phyloP scores from a whole-genome alignment of 1,140 invertebrate genomes.

The Sycobia sp. region DNA sequence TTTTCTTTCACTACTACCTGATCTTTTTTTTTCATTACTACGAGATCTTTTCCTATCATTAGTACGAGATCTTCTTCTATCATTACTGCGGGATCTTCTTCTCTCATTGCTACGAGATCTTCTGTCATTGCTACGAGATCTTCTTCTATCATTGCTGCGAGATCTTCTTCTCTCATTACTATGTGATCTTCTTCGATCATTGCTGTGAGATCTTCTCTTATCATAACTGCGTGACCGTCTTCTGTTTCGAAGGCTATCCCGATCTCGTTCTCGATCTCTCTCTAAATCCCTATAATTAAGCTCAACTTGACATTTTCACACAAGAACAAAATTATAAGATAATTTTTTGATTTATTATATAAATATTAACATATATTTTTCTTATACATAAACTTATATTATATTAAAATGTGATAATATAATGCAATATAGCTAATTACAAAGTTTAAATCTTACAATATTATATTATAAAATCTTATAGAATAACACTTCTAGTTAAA shows the following conservation, averaged over 20 bases:
- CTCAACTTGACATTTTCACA: slow-evolving; percentile 38
- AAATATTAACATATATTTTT: neutral
- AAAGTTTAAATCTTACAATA: too few relatives aligned
- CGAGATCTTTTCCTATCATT: slow-evolving; percentile 39
- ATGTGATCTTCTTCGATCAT: slow-evolving; percentile 59
- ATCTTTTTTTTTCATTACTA: slow-evolving; percentile 36
- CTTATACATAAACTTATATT: neutral
- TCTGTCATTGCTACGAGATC: too few relatives aligned
- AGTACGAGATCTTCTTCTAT: slow-evolving; percentile 22
- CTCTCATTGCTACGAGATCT: too few relatives aligned
- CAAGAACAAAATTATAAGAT: slow-evolving; percentile 6
- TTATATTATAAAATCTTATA: too few relatives aligned
- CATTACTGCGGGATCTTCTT: neutral
- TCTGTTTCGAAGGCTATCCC: slow-evolving; percentile 39
- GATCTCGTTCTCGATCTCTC: slow-evolving; percentile 31
- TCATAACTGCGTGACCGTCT: slow-evolving; percentile 44
- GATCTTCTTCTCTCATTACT: slow-evolving; percentile 52
- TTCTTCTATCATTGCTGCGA: too few relatives aligned
- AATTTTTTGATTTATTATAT: slow-evolving; percentile 8
- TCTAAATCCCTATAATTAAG: slow-evolving; percentile 43
- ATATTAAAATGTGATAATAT: neutral
- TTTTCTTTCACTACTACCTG: slow-evolving; percentile 47
- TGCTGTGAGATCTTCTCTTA: slow-evolving; percentile 49
- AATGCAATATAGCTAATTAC: too few relatives aligned
- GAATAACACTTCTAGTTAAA: too few relatives aligned